Base-by-base conservation (phyloP, 92 coral and sea anemone genomes). In the Epizoanthus scotinus region DNA sequence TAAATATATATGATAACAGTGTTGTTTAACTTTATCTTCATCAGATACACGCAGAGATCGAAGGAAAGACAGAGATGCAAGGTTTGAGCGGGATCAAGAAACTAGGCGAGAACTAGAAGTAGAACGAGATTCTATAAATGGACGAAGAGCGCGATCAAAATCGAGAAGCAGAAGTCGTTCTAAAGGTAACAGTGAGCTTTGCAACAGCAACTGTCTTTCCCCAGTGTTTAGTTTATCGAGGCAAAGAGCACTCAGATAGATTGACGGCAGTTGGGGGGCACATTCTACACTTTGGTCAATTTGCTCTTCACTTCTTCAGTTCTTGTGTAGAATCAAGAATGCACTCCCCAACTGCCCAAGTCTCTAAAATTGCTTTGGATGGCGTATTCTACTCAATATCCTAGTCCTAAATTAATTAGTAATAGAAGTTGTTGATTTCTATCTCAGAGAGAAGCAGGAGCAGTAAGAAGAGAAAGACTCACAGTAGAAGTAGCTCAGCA, bases 401-500 rank as follows among this genome's bases (percentile, higher is more conserved):
- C 1, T 31, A 31, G 36, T 31, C 36, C 36, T 31, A 31, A 31
- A 31, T 31, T 31, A 31, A 31, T 31, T 31, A 4, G 36, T 31
- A 31, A 31, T 31, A 31, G 36, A 31, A 31, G 36, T 31, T 31
- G 36, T 31, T 15, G 1, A 25, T 13, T 73, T 27, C n/a, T 53
- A 54, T 74, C 24, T 34, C 57, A 74, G 81, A 74, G 40, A 74
- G 67, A 74, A 34, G 31, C 42, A 59, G 26, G 44, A 74, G n/a
- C 66, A 74, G 61, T 7, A 74, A 44, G 54, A 74, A 59, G 40
- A 9, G 24, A 20, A n/a, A 21, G 36, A 63, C 69, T 47, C 67
- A 14, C 14, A 59, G 81, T 52, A 74, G 81, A 74, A 58, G 81
- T 21, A 74, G 47, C 12, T 74, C 81, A 29, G 58, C 50, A 53